These are phyloP conservation scores for Phaenicophaeus curvirostris DNA, from an alignment of 2,797 vertebrate genomes.

Conservation along the genomic window DNA sequence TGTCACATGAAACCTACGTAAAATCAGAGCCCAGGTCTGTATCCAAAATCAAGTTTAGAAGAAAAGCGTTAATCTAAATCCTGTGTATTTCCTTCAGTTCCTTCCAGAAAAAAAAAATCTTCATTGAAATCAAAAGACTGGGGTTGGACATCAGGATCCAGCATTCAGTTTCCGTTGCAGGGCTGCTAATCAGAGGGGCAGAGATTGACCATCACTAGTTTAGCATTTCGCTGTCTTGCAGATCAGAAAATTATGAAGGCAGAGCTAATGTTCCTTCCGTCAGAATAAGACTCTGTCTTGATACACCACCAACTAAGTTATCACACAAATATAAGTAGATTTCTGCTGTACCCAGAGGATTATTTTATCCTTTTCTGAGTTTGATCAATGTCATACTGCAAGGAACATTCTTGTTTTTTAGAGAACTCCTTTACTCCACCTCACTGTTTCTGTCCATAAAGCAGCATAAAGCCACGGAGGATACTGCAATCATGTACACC, in stretches of 20 bases:
- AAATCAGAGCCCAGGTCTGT: neutral
- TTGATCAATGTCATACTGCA: neutral
- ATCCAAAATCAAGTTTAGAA: neutral
- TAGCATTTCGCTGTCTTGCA: neutral
- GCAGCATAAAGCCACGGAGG: neutral
- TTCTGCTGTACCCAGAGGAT: neutral
- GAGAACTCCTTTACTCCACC: neutral
- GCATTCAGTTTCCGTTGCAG: neutral
- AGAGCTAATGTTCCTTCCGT: neutral
- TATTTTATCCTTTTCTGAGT: neutral
- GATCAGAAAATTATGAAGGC: neutral
- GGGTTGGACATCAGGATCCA: neutral
- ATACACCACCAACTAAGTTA: neutral
- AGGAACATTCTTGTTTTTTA: neutral
- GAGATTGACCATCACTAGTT: neutral
- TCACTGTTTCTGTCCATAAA: neutral
- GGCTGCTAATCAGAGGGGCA: neutral
- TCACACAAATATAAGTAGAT: neutral
- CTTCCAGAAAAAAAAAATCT: neutral
- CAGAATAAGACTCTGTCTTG: neutral
- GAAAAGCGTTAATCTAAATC: neutral
- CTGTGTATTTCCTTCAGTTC: neutral
- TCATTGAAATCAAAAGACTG: neutral
- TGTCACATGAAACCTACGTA: neutral
- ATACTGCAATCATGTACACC: neutral